Conservation (phyloP, 2,888 invertebrate species). For the Orgyia antiqua region DNA sequence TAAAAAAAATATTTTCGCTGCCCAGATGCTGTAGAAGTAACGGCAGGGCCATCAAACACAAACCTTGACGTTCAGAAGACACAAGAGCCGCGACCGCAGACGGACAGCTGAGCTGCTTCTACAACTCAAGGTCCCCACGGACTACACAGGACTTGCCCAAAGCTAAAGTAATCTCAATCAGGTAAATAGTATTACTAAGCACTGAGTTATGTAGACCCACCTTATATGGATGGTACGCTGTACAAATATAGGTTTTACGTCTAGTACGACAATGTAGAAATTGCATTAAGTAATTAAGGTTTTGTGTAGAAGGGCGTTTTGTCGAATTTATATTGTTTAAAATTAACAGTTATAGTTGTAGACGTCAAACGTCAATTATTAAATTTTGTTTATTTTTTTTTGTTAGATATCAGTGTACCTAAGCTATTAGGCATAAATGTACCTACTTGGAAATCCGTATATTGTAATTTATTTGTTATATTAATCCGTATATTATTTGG, state of each 20-base stretch:
- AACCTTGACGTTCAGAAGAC: slow-evolving; percentile 39
- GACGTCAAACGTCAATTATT: slow-evolving; percentile 22
- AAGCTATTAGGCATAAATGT: too few species aligned
- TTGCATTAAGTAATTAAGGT: slow-evolving; percentile 23
- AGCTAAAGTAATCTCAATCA: slow-evolving; percentile 70
- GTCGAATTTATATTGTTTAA: slow-evolving; percentile 25
- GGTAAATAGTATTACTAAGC: slow-evolving; percentile 60
- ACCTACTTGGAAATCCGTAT: too few species aligned
- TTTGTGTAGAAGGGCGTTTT: slow-evolving; percentile 20
- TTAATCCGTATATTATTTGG: too few species aligned
- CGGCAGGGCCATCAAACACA: slow-evolving; percentile 50
- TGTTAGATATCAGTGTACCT: too few species aligned
- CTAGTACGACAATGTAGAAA: slow-evolving; percentile 26
- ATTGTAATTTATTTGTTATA: too few species aligned
- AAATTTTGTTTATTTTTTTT: slow-evolving; percentile 8
- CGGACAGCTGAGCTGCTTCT: slow-evolving; percentile 53
- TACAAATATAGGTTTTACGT: slow-evolving; percentile 41
- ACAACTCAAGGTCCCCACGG: slow-evolving; percentile 37
- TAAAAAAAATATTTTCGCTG: too few species aligned
- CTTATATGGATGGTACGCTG: slow-evolving; percentile 41
- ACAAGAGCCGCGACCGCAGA: slow-evolving; percentile 38
- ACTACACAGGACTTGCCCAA: slow-evolving; percentile 61
- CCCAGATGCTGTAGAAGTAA: slow-evolving; percentile 51
- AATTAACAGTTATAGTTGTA: slow-evolving; percentile 12
- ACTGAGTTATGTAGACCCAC: slow-evolving; percentile 52